Conservation (phyloP, 2,888 invertebrate species). For the Chalcis sispes region DNA sequence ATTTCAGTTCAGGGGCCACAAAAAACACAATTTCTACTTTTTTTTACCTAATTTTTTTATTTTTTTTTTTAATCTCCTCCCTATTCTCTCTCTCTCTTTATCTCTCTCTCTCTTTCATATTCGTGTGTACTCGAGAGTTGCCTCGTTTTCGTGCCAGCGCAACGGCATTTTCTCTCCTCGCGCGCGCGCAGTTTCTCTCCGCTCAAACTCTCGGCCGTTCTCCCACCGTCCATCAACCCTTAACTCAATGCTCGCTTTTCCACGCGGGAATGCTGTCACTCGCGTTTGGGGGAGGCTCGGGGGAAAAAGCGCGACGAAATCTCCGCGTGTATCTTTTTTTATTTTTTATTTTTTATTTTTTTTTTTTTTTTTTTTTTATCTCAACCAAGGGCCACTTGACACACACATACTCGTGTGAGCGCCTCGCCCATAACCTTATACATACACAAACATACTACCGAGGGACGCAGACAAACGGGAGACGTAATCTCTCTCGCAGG, state of each 20-base stretch:
- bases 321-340: neutral
- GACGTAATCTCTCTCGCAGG: constrained; percentile 51
- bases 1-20: no score
- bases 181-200: neutral
- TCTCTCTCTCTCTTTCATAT: no score
- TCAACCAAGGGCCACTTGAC: neutral
- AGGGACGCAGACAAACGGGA: neutral
- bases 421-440: neutral
- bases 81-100: no score
- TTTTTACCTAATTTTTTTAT: no score
- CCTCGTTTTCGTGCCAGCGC: no score
- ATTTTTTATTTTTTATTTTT: neutral
- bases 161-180: neutral
- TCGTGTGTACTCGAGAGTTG: no score
- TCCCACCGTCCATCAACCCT: neutral
- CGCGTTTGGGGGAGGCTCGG: neutral
- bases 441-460: neutral
- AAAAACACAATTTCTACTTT: no score
- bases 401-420: neutral
- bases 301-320: constrained; percentile 6
- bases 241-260: neutral
- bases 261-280: neutral
- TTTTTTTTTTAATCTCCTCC: no score
- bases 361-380: no score
- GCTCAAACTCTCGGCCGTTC: neutral